phyloP scores from a whole-genome alignment of 2,797 vertebrate genomes.

The Xyrichtys novacula region DNA sequence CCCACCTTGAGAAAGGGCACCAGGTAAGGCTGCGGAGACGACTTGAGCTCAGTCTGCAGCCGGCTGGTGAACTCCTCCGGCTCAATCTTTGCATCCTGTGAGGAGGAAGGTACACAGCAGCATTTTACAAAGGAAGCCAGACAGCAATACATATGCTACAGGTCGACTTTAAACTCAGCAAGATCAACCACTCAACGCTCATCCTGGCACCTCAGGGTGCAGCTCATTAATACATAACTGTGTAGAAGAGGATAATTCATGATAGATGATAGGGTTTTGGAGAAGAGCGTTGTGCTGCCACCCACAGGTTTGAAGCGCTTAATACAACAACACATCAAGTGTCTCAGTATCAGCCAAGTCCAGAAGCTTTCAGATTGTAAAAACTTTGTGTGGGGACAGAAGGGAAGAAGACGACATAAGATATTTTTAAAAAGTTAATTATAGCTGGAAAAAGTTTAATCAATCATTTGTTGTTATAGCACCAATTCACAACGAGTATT shows the following conservation, averaged over 20 bases:
- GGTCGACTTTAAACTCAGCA: slow-evolving; percentile 24
- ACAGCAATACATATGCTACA: slow-evolving; percentile 6
- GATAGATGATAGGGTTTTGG: slow-evolving; percentile 7
- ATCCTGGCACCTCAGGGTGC: slow-evolving; percentile 23
- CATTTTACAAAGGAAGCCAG: slow-evolving; percentile 20
- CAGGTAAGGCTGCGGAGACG: slow-evolving; percentile 92
- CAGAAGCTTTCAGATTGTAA: no score
- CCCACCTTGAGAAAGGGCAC: slow-evolving; percentile 92
- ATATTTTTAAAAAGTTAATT: no score
- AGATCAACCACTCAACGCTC: slow-evolving; percentile 20
- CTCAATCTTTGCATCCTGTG: slow-evolving; percentile 91
- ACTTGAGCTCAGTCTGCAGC: slow-evolving; percentile 91
- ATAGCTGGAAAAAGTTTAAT: no score
- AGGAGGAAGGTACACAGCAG: not conserved
- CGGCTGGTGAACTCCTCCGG: slow-evolving; percentile 92
- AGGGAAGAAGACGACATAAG: no score
- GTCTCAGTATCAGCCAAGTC: slow-evolving; percentile 2
- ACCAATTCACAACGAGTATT: no score
- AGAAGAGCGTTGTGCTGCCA: slow-evolving; percentile 77
- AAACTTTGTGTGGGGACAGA: no score
- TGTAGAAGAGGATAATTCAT: slow-evolving; percentile 28
- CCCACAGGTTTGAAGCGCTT: slow-evolving; percentile 68
- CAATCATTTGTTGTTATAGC: no score
- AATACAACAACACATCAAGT: slow-evolving; percentile 55
- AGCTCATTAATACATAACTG: slow-evolving; percentile 30